A percentile compares a stretch with the other conserved stretches of the same genome.
These are phyloP conservation scores for Brevipalpus yothersi DNA, from an alignment of 1,140 invertebrate genomes.

Conservation along the genomic window DNA sequence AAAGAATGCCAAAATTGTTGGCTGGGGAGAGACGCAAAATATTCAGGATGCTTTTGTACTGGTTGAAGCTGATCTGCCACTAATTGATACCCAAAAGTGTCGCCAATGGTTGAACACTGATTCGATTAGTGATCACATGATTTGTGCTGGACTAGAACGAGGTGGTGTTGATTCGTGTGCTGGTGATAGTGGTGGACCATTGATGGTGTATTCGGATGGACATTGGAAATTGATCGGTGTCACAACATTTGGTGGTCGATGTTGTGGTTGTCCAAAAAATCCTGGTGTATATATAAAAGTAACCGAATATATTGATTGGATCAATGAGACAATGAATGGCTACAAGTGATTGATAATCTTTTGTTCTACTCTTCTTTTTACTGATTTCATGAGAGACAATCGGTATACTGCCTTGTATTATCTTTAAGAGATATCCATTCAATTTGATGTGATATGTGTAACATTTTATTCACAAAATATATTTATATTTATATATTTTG, in stretches of 20 bases:
- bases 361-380: too few species aligned
- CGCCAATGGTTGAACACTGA: slow-evolving; percentile 1
- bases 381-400: too few species aligned
- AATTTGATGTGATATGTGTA: too few species aligned
- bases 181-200: background rate
- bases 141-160: background rate
- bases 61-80: slow-evolving; percentile 9
- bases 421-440: too few species aligned
- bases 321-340: background rate
- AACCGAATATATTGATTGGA: background rate
- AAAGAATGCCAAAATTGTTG: slow-evolving; percentile 9
- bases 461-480: too few species aligned
- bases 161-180: background rate
- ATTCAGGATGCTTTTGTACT: slow-evolving; percentile 10
- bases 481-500: too few species aligned
- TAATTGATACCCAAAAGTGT: slow-evolving; percentile 8
- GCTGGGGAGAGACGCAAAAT: slow-evolving; percentile 10
- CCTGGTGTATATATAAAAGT: background rate
- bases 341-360: background rate
- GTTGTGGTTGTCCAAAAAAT: background rate
- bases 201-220: background rate
- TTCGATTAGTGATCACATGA: background rate
- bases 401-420: too few species aligned
- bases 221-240: background rate
- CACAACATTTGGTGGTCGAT: background rate